These are phyloP conservation scores for Balearica regulorum DNA, from an alignment of 2,797 vertebrate species.

Conservation along the genomic window DNA sequence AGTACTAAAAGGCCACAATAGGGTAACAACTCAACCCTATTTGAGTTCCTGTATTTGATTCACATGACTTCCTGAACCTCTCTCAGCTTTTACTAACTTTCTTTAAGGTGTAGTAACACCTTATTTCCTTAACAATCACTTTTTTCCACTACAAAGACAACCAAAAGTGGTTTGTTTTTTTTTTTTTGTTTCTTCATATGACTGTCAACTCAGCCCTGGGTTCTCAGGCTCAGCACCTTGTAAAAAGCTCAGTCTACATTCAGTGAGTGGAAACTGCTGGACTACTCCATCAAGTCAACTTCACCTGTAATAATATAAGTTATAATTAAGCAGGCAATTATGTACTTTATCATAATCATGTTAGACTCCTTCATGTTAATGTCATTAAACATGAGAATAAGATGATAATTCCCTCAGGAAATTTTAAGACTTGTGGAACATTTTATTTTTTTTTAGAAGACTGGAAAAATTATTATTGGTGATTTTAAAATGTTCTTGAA, in stretches of 20 bases:
- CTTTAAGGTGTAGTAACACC: not conserved
- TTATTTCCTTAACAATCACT: not conserved
- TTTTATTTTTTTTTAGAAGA: not conserved
- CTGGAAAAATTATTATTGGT: accelerated
- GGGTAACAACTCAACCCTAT: not conserved
- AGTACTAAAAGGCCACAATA: not conserved
- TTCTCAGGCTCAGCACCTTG: not conserved
- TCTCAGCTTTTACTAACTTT: not conserved
- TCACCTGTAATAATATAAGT: not conserved
- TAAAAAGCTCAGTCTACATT: not conserved
- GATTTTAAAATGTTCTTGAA: not conserved
- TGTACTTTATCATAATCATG: not conserved
- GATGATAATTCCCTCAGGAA: not conserved
- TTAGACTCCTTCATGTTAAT: not conserved
- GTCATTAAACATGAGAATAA: not conserved
- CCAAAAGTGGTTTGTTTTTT: accelerated
- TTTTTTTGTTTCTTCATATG: not conserved
- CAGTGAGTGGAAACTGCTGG: not conserved
- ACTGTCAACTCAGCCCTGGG: not conserved
- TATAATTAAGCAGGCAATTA: not conserved
- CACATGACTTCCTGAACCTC: not conserved
- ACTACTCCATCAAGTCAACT: not conserved
- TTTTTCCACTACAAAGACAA: not conserved
- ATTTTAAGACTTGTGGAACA: not conserved
- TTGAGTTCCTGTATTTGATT: not conserved